Base-by-base conservation (phyloP, 2,888 invertebrate species). In the Sabatieria punctata region DNA sequence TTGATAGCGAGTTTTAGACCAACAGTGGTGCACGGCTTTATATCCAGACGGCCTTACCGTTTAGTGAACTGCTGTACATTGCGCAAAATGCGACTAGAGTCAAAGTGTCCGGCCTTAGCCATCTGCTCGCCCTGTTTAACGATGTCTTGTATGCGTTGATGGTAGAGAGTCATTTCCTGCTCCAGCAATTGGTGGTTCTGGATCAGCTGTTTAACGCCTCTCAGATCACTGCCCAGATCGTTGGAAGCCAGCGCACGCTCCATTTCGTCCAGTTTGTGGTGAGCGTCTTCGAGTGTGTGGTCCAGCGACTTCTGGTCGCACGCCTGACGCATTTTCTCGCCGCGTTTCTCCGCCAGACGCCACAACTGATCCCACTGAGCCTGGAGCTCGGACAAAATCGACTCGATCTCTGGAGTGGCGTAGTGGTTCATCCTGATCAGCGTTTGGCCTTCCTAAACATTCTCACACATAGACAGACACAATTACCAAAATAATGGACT, bases 61-160 rank as follows among this genome's bases (percentile, higher is more conserved):
- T 75, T 74, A 63, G 80, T 77, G 57, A 85, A 77, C 24, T 76
- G 76, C 50, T 78, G 75, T 46, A 84, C 82, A 54, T 81, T 79
- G 51, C 78, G 74, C 57, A 80, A 73, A 53, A 95, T 89, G 54
- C 81, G 80, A 1, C 76, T 78, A 1, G 85, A 81, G 71, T 93
- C 91, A 69, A 91, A 95, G 70, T 95, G 93, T 0, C 86, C 91
- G 49, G 82, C 84, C 26, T 85, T 80, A 0, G 82, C 84, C 78
- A 95, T 80, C 68, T 86, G 83, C 52, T 82, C 78, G 8, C 89
- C 64, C 41, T 80, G 77, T 1, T 76, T 75, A 0, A 80, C 78
- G 15, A 91, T 73, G 47, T 80, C 78, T 27, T 76, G 74, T 1
- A 89, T 80, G 55, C 82, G 80, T 51, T 78, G 78, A 59, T 83